phyloP scores from a whole-genome alignment of 2,888 invertebrate genomes.

The Euplexia lucipara region DNA sequence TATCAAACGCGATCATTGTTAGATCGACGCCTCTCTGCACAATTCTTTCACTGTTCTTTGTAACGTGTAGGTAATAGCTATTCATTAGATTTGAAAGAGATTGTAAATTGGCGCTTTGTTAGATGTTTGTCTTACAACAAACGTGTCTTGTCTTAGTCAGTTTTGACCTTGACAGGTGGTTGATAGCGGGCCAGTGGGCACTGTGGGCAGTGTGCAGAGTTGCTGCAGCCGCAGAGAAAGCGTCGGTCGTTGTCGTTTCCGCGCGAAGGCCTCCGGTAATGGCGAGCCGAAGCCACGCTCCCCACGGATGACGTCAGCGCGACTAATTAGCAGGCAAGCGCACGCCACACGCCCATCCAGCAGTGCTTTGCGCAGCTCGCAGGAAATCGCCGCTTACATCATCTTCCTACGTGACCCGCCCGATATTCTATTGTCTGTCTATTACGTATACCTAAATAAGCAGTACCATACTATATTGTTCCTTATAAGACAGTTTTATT shows the following conservation, averaged over 20 bases:
- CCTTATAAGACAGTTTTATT: conserved; percentile 41
- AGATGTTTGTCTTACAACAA: conserved; percentile 7
- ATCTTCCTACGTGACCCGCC: conserved; percentile 79
- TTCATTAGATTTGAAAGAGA: conserved; percentile 43
- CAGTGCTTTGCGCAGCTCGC: conserved; percentile 77
- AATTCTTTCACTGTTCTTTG: conserved; percentile 62
- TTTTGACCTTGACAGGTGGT: conserved; percentile 74
- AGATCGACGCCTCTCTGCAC: conserved; percentile 66
- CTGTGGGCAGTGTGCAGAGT: conserved; percentile 70
- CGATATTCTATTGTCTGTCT: conserved; percentile 76
- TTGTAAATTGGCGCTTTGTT: conserved; percentile 22
- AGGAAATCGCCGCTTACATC: conserved; percentile 89
- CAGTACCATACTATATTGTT: conserved; percentile 51
- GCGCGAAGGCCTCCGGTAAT: conserved; percentile 88
- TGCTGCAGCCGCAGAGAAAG: conserved; percentile 83
- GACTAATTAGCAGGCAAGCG: conserved; percentile 85
- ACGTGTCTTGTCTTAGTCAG: conserved; percentile 16
- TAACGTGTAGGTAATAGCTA: conserved; percentile 38
- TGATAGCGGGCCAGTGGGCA: conserved; percentile 69
- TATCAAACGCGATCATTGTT: conserved; percentile 84
- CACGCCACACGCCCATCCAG: conserved; percentile 79
- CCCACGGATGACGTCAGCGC: conserved; percentile 85
- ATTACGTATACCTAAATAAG: conserved; percentile 58
- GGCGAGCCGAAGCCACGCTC: conserved; percentile 79
- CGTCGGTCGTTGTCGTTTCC: conserved; percentile 90